Base-by-base conservation (phyloP, 2,888 invertebrate species). In the Griposia aprilina region DNA sequence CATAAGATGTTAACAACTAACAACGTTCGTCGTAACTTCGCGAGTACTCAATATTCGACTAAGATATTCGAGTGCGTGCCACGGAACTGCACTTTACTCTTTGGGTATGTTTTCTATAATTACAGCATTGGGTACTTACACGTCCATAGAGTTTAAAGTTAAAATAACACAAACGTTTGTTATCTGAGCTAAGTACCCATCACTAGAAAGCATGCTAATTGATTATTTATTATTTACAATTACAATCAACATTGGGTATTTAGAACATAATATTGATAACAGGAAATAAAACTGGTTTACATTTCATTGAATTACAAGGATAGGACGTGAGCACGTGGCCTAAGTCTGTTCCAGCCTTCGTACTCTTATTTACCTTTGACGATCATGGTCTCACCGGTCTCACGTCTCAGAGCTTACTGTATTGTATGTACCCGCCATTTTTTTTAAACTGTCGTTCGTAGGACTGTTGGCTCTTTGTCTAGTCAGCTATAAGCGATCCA, bases 381-480 rank as follows among this genome's bases (percentile, higher is more conserved):
- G 15, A 65, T 7, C 30, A 36, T 36, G 30, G 30, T 36, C 30
- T 36, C 30, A 36, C n/a, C n/a, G n/a, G n/a, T n/a, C n/a, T n/a
- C n/a, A n/a, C n/a, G n/a, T n/a, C n/a, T n/a, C n/a, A n/a, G n/a
- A n/a, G n/a, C n/a, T n/a, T n/a, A n/a, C n/a, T n/a, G n/a, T n/a
- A n/a, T n/a, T n/a, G 36, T 41, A 41, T 2, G 45, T 45, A 75
- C 79, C 79, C 76, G 52, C 82, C 52, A 66, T 45, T 23, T 82
- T 23, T 45, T 82, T 59, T 36, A 15, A 55, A 81, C 62, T 57
- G 62, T 52, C 50, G n/a, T 41, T 50, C 60, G 17, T 26, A n/a
- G n/a, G n/a, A 1, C 4, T 2, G 13, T 50, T 8, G 8, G 6
- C 1, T 1, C 50, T 65, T 23, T 52, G 45, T 5, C 15, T 36